Percentiles rank a stretch among this genome's conserved stretches.
Evolutionary conservation across 2,797 vertebrate genomes (phyloP).

Genomic region (Manis pentadactyla): DNA sequence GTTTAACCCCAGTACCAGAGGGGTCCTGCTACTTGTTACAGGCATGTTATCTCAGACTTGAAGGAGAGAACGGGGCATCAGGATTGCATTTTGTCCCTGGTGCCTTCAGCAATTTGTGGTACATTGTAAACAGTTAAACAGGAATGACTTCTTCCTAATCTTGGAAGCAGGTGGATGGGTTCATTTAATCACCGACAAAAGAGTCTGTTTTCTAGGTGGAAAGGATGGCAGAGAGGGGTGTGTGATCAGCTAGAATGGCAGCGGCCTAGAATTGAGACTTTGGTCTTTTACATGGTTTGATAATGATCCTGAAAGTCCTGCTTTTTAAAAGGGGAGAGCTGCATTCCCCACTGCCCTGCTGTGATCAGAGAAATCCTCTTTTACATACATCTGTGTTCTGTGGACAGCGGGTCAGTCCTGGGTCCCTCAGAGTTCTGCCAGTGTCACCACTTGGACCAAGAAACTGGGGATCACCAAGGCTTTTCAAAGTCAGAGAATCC

Average conservation of each 20-base stretch:
- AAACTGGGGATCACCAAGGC: not conserved
- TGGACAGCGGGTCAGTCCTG: not conserved
- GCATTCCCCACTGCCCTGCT: not conserved
- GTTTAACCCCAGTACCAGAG: constrained; percentile 9
- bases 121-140: constrained; percentile 43
- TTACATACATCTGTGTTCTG: not conserved
- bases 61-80: not conserved
- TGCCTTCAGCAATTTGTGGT: constrained; percentile 44
- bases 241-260: not conserved
- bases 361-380: not conserved
- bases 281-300: not conserved
- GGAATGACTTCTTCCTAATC: constrained; percentile 51
- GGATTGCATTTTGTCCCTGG: not conserved
- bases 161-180: not conserved
- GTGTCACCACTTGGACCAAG: not conserved
- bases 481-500: not conserved
- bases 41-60: not conserved
- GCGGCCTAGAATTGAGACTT: not conserved
- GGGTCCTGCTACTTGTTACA: not conserved
- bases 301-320: not conserved
- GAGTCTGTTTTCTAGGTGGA: constrained; percentile 1
- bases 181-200: constrained; percentile 59
- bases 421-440: not conserved
- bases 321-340: not conserved
- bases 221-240: not conserved